Conservation (phyloP, 2,888 invertebrate species). For the Byasa hedistus region DNA sequence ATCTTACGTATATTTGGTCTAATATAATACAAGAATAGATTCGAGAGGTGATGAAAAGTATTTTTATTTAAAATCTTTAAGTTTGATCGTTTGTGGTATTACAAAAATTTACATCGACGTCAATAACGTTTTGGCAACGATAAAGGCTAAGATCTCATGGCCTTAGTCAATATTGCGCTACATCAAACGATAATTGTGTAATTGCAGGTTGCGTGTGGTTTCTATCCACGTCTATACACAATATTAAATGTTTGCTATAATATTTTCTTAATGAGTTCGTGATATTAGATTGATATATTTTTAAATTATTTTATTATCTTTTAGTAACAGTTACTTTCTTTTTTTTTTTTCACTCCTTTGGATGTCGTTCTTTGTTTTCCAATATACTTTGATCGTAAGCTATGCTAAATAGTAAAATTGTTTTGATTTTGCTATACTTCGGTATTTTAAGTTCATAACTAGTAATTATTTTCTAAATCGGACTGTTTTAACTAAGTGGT, state of each 20-base stretch:
- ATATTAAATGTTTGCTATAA: neutral
- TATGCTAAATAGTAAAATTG: neutral
- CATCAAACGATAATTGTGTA: constrained; percentile 12
- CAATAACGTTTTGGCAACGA: constrained; percentile 1
- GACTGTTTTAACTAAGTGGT: constrained; percentile 39
- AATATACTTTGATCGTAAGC: neutral
- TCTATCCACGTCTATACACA: neutral
- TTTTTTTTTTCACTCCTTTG: neutral
- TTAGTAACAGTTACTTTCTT: neutral
- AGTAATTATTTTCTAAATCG: constrained; percentile 5
- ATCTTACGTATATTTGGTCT: neutral
- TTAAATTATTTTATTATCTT: neutral
- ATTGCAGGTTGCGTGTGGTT: constrained; percentile 13
- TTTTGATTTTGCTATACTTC: neutral
- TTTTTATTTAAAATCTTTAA: neutral
- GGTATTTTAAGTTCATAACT: neutral
- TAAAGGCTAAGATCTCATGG: constrained; percentile 9
- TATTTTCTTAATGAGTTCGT: neutral
- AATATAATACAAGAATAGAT: neutral
- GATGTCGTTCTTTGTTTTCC: neutral
- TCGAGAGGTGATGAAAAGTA: no score
- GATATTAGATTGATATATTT: neutral
- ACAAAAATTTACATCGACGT: neutral
- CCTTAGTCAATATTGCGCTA: constrained; percentile 2
- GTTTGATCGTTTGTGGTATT: neutral